These are phyloP conservation scores for Apodemia duryi DNA, from an alignment of 2,888 invertebrate genomes.

Conservation along the genomic window DNA sequence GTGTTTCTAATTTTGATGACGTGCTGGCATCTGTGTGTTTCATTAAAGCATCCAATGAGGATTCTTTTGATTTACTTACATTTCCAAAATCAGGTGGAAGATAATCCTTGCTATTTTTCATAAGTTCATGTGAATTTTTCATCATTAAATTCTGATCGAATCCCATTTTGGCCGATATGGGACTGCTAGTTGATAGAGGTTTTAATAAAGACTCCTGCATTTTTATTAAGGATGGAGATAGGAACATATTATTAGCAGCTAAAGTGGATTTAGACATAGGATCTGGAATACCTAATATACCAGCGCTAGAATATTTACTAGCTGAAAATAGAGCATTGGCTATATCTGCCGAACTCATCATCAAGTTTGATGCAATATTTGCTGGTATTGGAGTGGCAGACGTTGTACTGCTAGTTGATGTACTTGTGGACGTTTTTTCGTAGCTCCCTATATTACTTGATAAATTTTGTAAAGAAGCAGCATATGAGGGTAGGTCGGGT, in stretches of 20 bases:
- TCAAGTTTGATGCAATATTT: constrained; percentile 79
- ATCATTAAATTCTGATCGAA: constrained; percentile 64
- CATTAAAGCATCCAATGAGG: constrained; percentile 52
- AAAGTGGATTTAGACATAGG: constrained; percentile 87
- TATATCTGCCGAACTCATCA: constrained; percentile 82
- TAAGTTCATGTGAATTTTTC: constrained; percentile 67
- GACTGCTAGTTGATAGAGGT: constrained; percentile 79
- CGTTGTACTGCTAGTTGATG: constrained; percentile 70
- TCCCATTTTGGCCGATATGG: constrained; percentile 67
- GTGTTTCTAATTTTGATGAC: constrained; percentile 72
- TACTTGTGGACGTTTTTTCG: constrained; percentile 68
- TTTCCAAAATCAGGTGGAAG: constrained; percentile 77
- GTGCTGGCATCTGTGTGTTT: constrained; percentile 62
- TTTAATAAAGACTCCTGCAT: constrained; percentile 83
- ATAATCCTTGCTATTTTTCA: constrained; percentile 69
- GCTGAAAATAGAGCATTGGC: constrained; percentile 84
- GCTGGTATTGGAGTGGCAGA: constrained; percentile 72
- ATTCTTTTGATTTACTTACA: constrained; percentile 74
- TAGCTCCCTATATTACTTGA: constrained; percentile 52
- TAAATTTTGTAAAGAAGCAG: constrained; percentile 65
- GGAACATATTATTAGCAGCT: constrained; percentile 88
- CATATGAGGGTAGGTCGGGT: constrained; percentile 69
- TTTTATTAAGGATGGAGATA: constrained; percentile 85
- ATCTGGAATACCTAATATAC: constrained; percentile 84
- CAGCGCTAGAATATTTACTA: constrained; percentile 81